Base-by-base conservation (phyloP, 2,113 vertebrate species). In the Acrocephalus kingi region DNA sequence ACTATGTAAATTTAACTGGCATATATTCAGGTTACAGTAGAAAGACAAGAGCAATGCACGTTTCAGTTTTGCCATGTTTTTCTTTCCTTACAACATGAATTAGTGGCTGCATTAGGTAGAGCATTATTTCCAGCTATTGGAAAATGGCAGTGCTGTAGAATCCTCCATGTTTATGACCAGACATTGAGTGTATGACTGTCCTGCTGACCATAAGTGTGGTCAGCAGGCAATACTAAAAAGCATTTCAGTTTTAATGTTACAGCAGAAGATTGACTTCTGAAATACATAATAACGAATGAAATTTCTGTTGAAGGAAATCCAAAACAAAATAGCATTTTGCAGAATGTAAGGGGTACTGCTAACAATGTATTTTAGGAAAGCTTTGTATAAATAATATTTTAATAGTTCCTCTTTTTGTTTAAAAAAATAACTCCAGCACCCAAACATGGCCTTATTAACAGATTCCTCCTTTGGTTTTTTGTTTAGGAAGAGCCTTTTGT, bases 401-500 rank as follows among this genome's bases (percentile, higher is more conserved):
- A 76, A 48, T 59, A 59, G 6, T 39, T 77, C 23, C 4, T 80
- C 10, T 21, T 62, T 45, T 37, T 3, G 0, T 48, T 76, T 11
- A 7, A 43, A 63, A 33, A 52, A 30, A n/a, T n/a, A n/a, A 5
- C 0, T 0, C 5, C 11, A 64, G 17, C 8, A 55, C 8, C 15
- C 31, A 37, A 66, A 24, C 11, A 6, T 5, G 27, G 10, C n/a
- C 35, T n/a, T 96, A 37, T 63, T 88, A 87, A 87, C 76, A 10
- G n/a, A 45, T 68, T 24, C 67, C 3, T 89, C 43, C 35, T 94
- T 91, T 92, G 27, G 41, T 93, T 82, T 31, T n/a, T 54, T 90
- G 0, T 98, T 23, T 94, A 99, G 99, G 99, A 99, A 98, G 99
- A 99, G 95, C 99, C 99, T 27, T 99, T 99, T 89, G 99, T 99